Percentiles rank a stretch among this genome's conserved stretches.
Evolutionary conservation across 2,888 invertebrate genomes (phyloP).

Genomic region (Nephrotoma guestfalica): DNA sequence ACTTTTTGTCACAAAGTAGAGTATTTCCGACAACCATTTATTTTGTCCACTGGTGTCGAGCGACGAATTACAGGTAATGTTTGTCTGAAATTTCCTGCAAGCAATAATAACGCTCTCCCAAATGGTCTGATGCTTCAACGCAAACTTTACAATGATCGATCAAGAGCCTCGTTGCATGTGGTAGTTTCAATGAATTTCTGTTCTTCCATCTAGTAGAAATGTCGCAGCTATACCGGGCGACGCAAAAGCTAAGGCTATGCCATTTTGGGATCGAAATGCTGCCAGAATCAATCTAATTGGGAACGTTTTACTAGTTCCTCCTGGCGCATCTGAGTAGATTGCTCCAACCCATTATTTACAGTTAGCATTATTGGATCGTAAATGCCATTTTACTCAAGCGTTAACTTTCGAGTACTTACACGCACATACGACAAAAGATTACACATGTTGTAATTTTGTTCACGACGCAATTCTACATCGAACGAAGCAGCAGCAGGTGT

Average conservation of each 20-base stretch:
- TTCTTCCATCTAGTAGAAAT: not conserved
- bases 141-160: not conserved
- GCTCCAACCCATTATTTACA: not conserved
- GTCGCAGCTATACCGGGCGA: not conserved
- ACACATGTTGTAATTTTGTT: too few species aligned
- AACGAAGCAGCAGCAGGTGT: too few species aligned
- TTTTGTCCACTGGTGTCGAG: not conserved
- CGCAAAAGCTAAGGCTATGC: not conserved
- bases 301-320: too few species aligned
- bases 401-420: not conserved
- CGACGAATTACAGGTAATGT: not conserved
- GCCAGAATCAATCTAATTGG: too few species aligned
- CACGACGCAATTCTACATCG: too few species aligned
- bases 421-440: too few species aligned
- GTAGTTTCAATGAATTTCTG: not conserved
- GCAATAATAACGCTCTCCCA: not conserved
- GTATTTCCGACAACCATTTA: not conserved
- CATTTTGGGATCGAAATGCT: too few species aligned
- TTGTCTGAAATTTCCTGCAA: not conserved
- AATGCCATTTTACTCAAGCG: not conserved
- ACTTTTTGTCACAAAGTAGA: not conserved
- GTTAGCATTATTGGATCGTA: not conserved
- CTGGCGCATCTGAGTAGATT: not conserved
- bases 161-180: not conserved
- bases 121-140: not conserved